Conservation (phyloP, 2,797 vertebrate species). For the Melanotaenia pygmaea region DNA sequence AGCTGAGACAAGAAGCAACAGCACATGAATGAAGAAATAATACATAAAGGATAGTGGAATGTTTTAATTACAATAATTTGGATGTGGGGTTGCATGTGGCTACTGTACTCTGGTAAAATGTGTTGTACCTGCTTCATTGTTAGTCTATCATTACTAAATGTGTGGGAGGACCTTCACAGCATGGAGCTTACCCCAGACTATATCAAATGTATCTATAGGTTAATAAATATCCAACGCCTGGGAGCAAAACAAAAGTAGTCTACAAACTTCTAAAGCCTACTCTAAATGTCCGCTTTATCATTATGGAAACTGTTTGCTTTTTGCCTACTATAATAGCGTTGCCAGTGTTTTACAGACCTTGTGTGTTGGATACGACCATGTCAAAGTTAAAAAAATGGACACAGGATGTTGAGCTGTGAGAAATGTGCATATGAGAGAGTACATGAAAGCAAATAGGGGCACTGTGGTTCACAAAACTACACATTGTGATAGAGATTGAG, state of each 20-base stretch:
- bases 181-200: conserved; percentile 64
- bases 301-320: conserved; percentile 64
- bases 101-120: conserved; percentile 66
- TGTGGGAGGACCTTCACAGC: conserved; percentile 68
- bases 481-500: conserved; percentile 68
- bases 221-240: conserved; percentile 76
- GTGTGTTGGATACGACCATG: conserved; percentile 50
- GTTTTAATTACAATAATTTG: conserved; percentile 82
- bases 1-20: conserved; percentile 54
- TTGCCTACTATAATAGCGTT: conserved; percentile 59
- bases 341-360: conserved; percentile 43
- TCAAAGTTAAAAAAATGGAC: conserved; percentile 66
- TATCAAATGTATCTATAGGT: conserved; percentile 72
- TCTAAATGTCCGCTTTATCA: conserved; percentile 62
- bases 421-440: conserved; percentile 53
- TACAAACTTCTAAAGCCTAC: conserved; percentile 44
- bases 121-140: conserved; percentile 65
- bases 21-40: conserved; percentile 55
- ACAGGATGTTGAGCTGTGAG: conserved; percentile 66
- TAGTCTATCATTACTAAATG: conserved; percentile 76
- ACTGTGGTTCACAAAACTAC: conserved; percentile 63
- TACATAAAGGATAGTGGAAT: conserved; percentile 74
- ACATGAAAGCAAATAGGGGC: conserved; percentile 58
- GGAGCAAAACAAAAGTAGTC: conserved; percentile 64
- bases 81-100: conserved; percentile 76